Evolutionary conservation across 1,140 invertebrate genomes (phyloP).

Genomic region (Hyles vespertilio): DNA sequence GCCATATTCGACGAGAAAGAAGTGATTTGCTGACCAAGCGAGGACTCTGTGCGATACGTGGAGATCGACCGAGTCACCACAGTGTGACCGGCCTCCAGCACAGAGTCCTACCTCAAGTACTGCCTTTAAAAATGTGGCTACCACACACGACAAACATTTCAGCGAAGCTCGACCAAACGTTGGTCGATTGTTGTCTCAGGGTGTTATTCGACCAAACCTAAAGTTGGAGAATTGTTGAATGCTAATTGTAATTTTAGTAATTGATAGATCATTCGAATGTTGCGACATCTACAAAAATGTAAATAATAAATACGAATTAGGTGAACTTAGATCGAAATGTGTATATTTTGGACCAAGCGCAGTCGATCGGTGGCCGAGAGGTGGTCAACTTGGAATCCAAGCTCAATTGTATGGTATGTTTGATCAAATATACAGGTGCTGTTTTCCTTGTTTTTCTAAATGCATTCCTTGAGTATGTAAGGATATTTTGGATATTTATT

Average conservation of each 20-base stretch:
- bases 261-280: neutral
- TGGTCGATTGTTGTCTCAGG: neutral
- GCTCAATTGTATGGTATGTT: no score
- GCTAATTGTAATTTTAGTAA: neutral
- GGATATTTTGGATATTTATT: no score
- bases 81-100: slow-evolving; percentile 80
- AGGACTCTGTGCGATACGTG: slow-evolving; percentile 93
- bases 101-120: slow-evolving; percentile 42
- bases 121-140: neutral
- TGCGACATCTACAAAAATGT: neutral
- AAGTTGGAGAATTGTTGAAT: neutral
- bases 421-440: no score
- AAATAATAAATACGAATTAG: neutral
- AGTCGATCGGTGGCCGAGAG: slow-evolving; percentile 35
- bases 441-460: no score
- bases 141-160: neutral
- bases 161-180: neutral
- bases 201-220: neutral
- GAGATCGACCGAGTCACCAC: slow-evolving; percentile 92
- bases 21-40: slow-evolving; percentile 94
- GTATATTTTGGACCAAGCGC: slow-evolving; percentile 57
- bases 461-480: no score
- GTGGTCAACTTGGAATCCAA: neutral
- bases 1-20: slow-evolving; percentile 89
- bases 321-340: neutral